Percentiles rank a stretch among this genome's conserved stretches.
Evolutionary conservation across 2,797 vertebrate genomes (phyloP).

Genomic region (Merluccius polli): DNA sequence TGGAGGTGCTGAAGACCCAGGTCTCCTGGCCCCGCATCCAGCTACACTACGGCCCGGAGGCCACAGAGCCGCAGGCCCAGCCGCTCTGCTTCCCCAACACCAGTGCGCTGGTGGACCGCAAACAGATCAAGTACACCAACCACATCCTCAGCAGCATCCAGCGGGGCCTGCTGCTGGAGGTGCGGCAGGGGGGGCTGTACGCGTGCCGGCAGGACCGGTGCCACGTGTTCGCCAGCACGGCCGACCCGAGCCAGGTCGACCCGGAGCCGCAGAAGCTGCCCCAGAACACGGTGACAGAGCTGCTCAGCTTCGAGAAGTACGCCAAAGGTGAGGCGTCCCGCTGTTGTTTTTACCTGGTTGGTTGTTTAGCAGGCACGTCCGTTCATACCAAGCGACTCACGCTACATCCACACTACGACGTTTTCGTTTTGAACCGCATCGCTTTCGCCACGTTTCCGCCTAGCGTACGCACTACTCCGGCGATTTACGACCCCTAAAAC

Average conservation of each 20-base stretch:
- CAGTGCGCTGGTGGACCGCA: conserved; percentile 66
- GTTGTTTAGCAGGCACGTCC: neutral
- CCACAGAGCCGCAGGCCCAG: conserved; percentile 24
- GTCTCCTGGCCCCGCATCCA: conserved; percentile 61
- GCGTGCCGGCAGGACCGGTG: conserved; percentile 82
- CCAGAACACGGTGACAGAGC: conserved; percentile 66
- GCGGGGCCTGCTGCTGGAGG: conserved; percentile 77
- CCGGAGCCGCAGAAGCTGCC: conserved; percentile 64
- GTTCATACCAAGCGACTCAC: too few relatives aligned
- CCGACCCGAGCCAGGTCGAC: conserved; percentile 51
- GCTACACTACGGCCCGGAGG: conserved; percentile 65
- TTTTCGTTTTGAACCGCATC: too few relatives aligned
- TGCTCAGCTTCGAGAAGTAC: conserved; percentile 81
- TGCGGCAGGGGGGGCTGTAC: conserved; percentile 65
- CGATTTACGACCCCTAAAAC: too few relatives aligned
- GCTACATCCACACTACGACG: too few relatives aligned
- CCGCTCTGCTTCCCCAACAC: conserved; percentile 80
- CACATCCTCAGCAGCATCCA: conserved; percentile 71
- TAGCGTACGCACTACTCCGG: too few relatives aligned
- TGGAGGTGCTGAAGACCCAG: conserved; percentile 60
- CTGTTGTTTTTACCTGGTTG: neutral
- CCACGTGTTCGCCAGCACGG: conserved; percentile 81
- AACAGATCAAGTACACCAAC: conserved; percentile 75
- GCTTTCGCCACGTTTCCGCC: too few relatives aligned
- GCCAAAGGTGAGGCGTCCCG: conserved; percentile 62